Conservation (phyloP, 2,797 vertebrate genomes). For the Hipposideros larvatus region DNA sequence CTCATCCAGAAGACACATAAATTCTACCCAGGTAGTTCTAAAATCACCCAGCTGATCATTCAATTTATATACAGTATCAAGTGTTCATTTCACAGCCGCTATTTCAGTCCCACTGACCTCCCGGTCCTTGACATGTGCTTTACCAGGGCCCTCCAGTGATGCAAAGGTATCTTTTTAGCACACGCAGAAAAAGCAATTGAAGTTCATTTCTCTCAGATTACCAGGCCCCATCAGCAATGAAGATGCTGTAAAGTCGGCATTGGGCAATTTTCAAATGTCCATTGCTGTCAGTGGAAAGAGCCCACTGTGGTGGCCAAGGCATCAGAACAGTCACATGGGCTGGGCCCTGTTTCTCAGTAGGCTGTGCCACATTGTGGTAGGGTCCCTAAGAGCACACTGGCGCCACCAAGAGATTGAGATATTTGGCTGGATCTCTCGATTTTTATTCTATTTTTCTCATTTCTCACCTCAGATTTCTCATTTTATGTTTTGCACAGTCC, state of each 20-base stretch:
- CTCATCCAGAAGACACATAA: conserved; percentile 66
- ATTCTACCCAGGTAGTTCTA: conserved; percentile 73
- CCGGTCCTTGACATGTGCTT: conserved; percentile 35
- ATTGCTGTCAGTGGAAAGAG: not conserved
- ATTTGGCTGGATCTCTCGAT: not conserved
- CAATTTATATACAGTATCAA: conserved; percentile 80
- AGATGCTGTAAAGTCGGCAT: conserved; percentile 25
- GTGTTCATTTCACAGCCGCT: conserved; percentile 74
- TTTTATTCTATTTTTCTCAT: not conserved
- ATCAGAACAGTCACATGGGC: not conserved
- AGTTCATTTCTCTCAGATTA: conserved; percentile 73
- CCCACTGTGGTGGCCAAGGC: not conserved
- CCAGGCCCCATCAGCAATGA: conserved; percentile 64
- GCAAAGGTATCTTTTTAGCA: conserved; percentile 66
- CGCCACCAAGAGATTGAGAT: not conserved
- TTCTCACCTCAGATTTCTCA: not conserved
- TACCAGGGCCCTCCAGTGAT: conserved; percentile 46
- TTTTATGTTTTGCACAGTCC: not conserved
- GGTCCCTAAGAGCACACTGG: not conserved
- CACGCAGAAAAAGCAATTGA: conserved; percentile 75
- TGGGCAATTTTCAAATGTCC: not conserved
- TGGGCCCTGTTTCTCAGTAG: not conserved
- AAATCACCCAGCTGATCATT: conserved; percentile 80
- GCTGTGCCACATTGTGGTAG: not conserved
- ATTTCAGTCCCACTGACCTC: conserved; percentile 67